A percentile compares a stretch with the other conserved stretches of the same genome.
Evolutionary conservation across 2,113 vertebrate genomes (phyloP).

Genomic region (Chaetura pelagica): DNA sequence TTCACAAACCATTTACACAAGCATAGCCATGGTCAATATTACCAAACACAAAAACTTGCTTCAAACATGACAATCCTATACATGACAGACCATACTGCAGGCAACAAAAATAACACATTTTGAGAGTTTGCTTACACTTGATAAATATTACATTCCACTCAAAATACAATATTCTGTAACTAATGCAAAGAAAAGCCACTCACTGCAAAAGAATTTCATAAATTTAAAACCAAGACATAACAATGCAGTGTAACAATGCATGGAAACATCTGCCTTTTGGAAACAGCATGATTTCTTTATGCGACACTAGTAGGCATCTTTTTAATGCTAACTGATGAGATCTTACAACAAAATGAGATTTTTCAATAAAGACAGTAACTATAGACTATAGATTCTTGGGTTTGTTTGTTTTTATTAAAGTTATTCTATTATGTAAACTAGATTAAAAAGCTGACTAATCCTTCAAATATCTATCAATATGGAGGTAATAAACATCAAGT

Average conservation of each 20-base stretch:
- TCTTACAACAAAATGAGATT: not conserved
- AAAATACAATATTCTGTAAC: not conserved
- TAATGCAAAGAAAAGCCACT: not conserved
- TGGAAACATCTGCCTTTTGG: not conserved
- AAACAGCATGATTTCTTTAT: not conserved
- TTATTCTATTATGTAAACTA: not conserved
- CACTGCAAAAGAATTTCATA: not conserved
- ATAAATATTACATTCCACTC: not conserved
- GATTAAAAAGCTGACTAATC: not conserved
- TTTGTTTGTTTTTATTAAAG: not conserved
- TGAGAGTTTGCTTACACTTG: not conserved
- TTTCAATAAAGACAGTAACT: not conserved
- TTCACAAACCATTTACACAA: not conserved
- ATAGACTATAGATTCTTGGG: not conserved
- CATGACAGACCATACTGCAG: fast-evolving
- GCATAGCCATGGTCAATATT: not conserved
- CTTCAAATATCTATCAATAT: not conserved
- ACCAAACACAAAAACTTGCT: not conserved
- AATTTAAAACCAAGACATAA: not conserved
- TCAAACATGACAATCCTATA: not conserved
- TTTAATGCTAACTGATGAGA: not conserved
- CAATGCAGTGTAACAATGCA: not conserved
- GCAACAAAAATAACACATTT: not conserved
- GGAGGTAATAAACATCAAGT: not conserved
- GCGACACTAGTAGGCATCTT: not conserved